Base-by-base conservation (phyloP, 2,113 vertebrate species). In the Alexandromys fortis region DNA sequence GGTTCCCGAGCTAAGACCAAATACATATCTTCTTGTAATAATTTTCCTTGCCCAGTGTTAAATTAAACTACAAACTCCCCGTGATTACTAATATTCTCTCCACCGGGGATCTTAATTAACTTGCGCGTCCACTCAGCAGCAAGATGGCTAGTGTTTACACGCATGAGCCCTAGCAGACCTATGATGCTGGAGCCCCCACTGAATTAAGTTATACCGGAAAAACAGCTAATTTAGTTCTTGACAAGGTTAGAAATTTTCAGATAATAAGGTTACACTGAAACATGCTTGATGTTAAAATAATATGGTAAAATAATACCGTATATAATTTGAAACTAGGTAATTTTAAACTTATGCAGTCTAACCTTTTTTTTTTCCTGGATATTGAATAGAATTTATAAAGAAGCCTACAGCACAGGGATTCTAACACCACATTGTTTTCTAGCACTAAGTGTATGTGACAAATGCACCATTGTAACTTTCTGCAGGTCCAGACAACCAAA, bases 181-280 rank as follows among this genome's bases (percentile, higher is more conserved):
- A 33, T 28, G 8, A 58, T 35, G 8, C 28, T 42, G 21, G 73
- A 93, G 28, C 42, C 47, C 19, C 42, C 38, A 38, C 5, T 26
- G 55, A 91, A 82, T 67, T 88, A 75, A 81, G 17, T 68, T 47
- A n/a, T 0, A 45, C 42, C 58, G 82, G 28, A 81, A 82, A 94
- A 90, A 83, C 79, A 78, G 67, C 45, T 82, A 17, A 78, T 81
- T 82, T 94, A 52, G 47, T 78, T 96, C 63, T 45, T 82, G 30
- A 78, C n/a, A 94, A 75, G 90, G 89, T 95, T 79, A 90, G 30
- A 47, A 75, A 13, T 89, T 93, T 94, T 91, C 79, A 89, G 35
- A 52, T 67, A 95, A 86, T 21, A 9, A 87, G 42, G 70, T 42
- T 33, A 58, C 1, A 85, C 33, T 55, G 63, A 87, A 87, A 89